Evolutionary conservation across 2,113 vertebrate species (phyloP).

Genomic region (Rattus norvegicus): GRCr8 NC_086026.1:102292001-102292500

Average conservation of each 20-base stretch:
- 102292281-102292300: not conserved
- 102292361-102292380: not conserved
- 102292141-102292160: not conserved
- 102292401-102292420: not conserved
- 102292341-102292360: not conserved
- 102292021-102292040: not conserved
- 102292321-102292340: not conserved
- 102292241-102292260: not conserved
- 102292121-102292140: not conserved
- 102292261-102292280: not conserved
- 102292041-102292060: not conserved
- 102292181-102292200: not conserved
- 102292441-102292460: not conserved
- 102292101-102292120: not conserved
- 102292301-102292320: not conserved
- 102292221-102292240: not conserved
- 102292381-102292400: not conserved
- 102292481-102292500: not conserved
- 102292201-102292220: not conserved
- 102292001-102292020: constrained; percentile 8
- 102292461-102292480: not conserved
- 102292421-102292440: not conserved
- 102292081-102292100: not conserved
- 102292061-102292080: not conserved
- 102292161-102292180: not conserved